Conservation (phyloP, 2,797 vertebrate genomes). For the Bucorvus abyssinicus region DNA sequence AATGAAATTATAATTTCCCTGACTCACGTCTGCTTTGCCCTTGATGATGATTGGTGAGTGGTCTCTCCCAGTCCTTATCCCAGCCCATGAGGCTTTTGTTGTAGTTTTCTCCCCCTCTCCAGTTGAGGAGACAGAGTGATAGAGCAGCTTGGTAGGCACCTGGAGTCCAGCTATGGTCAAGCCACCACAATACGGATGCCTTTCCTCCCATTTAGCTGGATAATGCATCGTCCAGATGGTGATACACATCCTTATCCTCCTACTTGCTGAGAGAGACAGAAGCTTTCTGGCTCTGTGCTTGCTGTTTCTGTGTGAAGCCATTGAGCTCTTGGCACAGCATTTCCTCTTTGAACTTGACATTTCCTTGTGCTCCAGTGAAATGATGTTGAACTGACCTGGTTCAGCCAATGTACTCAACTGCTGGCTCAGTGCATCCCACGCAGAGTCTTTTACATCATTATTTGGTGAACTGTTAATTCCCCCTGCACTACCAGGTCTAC, state of each 20-base stretch:
- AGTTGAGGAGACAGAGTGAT: not conserved
- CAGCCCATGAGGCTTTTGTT: accelerated
- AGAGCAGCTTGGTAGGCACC: not conserved
- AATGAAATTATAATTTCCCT: not conserved
- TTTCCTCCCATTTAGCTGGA: not conserved
- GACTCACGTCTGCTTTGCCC: not conserved
- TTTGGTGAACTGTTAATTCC: slow-evolving; percentile 25
- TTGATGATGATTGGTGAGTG: not conserved
- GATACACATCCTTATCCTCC: not conserved
- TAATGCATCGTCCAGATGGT: not conserved
- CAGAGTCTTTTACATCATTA: not conserved
- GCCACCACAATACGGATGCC: not conserved
- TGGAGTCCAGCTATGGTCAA: not conserved
- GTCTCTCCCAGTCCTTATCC: not conserved
- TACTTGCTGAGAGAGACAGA: not conserved
- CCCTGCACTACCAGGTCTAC: not conserved
- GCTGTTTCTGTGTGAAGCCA: not conserved
- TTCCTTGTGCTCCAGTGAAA: slow-evolving; percentile 5
- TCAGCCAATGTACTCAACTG: not conserved
- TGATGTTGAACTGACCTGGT: not conserved
- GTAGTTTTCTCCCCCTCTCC: not conserved
- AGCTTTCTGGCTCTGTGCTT: not conserved
- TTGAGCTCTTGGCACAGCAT: not conserved
- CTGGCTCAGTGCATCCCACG: not conserved
- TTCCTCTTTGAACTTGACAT: slow-evolving; percentile 27